phyloP scores from a whole-genome alignment of 2,113 vertebrate species.

The Delphinus delphis region DNA sequence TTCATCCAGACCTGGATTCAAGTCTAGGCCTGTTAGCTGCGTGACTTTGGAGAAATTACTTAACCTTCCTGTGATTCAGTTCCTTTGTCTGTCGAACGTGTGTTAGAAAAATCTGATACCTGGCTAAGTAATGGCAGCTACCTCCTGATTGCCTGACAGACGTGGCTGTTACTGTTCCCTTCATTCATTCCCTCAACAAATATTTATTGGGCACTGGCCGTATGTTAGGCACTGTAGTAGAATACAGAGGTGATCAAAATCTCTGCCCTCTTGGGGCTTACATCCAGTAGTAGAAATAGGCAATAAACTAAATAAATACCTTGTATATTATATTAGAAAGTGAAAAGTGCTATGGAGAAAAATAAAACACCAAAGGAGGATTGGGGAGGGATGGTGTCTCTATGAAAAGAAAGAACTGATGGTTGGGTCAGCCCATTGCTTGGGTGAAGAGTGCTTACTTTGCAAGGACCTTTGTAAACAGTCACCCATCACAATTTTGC shows the following conservation, averaged over 20 bases:
- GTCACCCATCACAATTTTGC: neutral
- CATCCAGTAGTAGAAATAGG: neutral
- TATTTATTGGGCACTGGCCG: neutral
- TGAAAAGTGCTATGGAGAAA: neutral
- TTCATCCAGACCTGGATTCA: neutral
- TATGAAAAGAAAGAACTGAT: neutral
- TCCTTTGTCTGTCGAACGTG: neutral
- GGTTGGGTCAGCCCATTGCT: neutral
- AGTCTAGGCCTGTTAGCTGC: neutral
- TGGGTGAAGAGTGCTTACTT: neutral
- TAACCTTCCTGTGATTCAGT: neutral
- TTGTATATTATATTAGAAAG: neutral
- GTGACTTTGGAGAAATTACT: neutral
- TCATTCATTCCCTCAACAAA: neutral
- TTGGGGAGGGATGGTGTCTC: neutral
- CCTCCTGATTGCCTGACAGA: neutral
- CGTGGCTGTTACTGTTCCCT: neutral
- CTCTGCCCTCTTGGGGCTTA: neutral
- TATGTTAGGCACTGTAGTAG: neutral
- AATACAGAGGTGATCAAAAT: neutral
- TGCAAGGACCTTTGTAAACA: neutral
- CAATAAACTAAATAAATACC: neutral
- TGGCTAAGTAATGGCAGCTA: neutral
- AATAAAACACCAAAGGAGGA: neutral
- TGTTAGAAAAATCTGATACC: neutral